These are phyloP conservation scores for Gastracanthus pulcherrimus DNA, from an alignment of 2,888 invertebrate species.

Conservation along the genomic window DNA sequence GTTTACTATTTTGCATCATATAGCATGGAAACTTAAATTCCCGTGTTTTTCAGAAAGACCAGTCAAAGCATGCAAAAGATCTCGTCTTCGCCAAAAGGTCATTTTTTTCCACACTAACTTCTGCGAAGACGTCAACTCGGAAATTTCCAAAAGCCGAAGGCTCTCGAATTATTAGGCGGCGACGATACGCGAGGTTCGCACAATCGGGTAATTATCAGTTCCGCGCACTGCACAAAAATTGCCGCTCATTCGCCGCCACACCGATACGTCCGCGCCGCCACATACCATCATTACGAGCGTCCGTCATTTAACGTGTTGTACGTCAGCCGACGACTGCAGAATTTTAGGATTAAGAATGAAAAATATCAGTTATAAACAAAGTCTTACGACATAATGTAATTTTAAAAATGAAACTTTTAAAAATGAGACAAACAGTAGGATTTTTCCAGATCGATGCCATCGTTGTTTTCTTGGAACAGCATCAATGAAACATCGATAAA, in stretches of 20 bases:
- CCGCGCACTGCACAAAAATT: not conserved
- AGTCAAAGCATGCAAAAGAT: too few relatives aligned
- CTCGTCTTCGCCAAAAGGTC: not conserved
- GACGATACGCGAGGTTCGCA: not conserved
- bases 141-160: not conserved
- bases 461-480: not conserved
- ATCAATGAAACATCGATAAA: slow-evolving; percentile 1
- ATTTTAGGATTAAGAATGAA: too few relatives aligned
- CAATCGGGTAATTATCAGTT: not conserved
- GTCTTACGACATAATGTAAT: too few relatives aligned
- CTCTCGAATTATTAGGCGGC: not conserved
- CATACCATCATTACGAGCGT: not conserved
- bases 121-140: not conserved
- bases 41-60: not conserved
- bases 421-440: not conserved
- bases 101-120: not conserved
- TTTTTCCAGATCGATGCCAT: not conserved
- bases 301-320: not conserved
- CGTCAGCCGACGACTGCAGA: not conserved
- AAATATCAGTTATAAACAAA: too few relatives aligned
- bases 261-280: not conserved
- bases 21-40: not conserved
- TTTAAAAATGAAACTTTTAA: too few relatives aligned
- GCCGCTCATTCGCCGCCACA: not conserved
- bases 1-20: not conserved